These are phyloP conservation scores for Sturnira hondurensis DNA, from an alignment of 2,113 vertebrate genomes.

Conservation along the genomic window DNA sequence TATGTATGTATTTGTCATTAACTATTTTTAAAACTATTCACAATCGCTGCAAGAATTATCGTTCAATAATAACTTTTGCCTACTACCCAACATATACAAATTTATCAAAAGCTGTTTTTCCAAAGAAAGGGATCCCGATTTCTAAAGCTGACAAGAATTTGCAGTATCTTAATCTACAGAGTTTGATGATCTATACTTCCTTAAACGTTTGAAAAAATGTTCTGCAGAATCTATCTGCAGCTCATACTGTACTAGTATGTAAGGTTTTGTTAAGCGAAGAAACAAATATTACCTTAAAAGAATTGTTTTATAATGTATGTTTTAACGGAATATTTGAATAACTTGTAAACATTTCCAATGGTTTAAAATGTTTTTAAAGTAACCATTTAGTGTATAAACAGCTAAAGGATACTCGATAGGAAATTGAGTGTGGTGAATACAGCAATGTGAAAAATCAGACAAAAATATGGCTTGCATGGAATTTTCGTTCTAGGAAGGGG, in stretches of 20 bases:
- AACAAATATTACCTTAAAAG: background rate
- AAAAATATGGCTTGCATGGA: background rate
- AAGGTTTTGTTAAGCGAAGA: background rate
- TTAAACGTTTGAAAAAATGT: background rate
- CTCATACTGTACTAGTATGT: background rate
- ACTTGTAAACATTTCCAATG: background rate
- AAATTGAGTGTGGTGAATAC: background rate
- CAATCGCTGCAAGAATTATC: background rate
- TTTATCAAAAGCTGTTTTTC: background rate
- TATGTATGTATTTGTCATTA: constrained; percentile 50
- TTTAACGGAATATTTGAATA: background rate
- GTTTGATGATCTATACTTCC: background rate
- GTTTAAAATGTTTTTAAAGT: background rate
- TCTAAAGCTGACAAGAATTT: background rate
- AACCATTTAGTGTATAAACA: background rate
- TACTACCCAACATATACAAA: background rate
- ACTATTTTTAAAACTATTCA: constrained; percentile 50
- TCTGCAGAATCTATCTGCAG: background rate
- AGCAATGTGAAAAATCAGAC: background rate
- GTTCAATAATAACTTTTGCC: constrained; percentile 41
- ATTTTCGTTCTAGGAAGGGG: background rate
- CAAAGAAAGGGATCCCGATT: background rate
- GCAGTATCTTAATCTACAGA: background rate
- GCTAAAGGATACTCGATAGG: background rate
- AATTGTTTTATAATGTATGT: background rate